These are phyloP conservation scores for Danio jaintianensis DNA, from an alignment of 2,797 vertebrate genomes.

Conservation along the genomic window DNA sequence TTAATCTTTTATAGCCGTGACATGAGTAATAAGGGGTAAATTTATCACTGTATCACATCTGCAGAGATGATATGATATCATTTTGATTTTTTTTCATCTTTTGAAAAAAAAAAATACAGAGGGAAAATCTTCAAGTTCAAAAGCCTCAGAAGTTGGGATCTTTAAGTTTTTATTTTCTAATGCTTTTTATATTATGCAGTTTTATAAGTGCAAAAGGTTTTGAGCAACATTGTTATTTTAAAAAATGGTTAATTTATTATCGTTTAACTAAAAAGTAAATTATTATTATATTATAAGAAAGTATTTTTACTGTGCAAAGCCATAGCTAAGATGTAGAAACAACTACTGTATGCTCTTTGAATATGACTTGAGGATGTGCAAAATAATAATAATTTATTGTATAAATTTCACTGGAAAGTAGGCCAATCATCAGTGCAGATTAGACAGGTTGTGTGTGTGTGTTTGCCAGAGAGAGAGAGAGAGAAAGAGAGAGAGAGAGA, in stretches of 20 bases:
- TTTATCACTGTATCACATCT: slow-evolving; percentile 90
- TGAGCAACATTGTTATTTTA: too few relatives aligned
- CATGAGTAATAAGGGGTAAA: slow-evolving; percentile 93
- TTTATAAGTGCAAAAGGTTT: too few relatives aligned
- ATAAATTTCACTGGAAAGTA: not conserved
- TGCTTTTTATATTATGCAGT: too few relatives aligned
- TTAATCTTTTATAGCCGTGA: slow-evolving; percentile 91
- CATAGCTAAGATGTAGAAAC: too few relatives aligned
- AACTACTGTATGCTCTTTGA: too few relatives aligned
- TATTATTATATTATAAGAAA: too few relatives aligned
- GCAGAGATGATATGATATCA: slow-evolving; percentile 90
- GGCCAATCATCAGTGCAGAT: not conserved
- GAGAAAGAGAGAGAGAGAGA: too few relatives aligned
- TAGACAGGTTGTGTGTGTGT: slow-evolving; percentile 32
- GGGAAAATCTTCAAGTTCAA: slow-evolving; percentile 85
- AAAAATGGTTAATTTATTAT: too few relatives aligned
- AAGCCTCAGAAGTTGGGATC: slow-evolving; percentile 87
- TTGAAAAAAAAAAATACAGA: slow-evolving; percentile 77
- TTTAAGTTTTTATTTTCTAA: not conserved
- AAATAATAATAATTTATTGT: not conserved
- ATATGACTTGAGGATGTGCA: not conserved
- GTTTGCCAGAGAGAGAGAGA: not conserved
- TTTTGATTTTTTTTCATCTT: slow-evolving; percentile 74
- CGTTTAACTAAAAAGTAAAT: too few relatives aligned
- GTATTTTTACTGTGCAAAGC: too few relatives aligned